Base-by-base conservation (phyloP, 2,888 invertebrate genomes). In the Hofmannophila pseudospretella region DNA sequence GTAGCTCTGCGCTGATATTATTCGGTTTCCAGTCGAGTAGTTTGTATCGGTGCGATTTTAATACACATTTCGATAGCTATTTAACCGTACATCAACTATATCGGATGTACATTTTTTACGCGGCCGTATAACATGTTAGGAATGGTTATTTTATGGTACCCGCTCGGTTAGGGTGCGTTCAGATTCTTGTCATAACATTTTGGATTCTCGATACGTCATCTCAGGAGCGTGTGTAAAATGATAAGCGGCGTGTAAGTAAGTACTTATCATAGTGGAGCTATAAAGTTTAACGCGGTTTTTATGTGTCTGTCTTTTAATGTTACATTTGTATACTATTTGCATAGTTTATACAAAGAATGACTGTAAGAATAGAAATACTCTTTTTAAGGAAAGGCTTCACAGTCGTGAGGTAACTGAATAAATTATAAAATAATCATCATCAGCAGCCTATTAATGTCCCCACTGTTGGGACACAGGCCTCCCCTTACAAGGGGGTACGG, bases 131-230 rank as follows among this genome's bases (percentile, higher is more conserved):
- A 82, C 74, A 76, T 68, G 75, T 74, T 68, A 75, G 75, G 65
- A 80, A 84, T 79, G 81, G 82, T 72, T 82, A 77, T 86, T 86
- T 85, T 84, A 86, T 72, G 78, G 72, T 71, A 45, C 50, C 53
- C 53, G 45, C 54, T 53, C 47, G 50, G 61, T 60, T 62, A 58
- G 72, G 72, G 72, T 55, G 66, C 66, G 66, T 51, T 58, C 66
- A 70, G 76, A 76, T 72, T 74, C 62, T 55, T 79, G 84, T 82
- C 84, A 85, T 82, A 82, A 84, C 82, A 81, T 85, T 84, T 71
- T 73, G 76, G 73, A 74, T 76, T 70, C 73, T 63, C 60, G 69
- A 78, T 82, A 74, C 74, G 60, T 68, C 69, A 68, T 58, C 49
- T 53, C 39, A 22, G 45, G 43, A 54, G 25, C 44, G 42, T 48